Base-by-base conservation (phyloP, 1,140 invertebrate species). In the Microplitis mediator region DNA sequence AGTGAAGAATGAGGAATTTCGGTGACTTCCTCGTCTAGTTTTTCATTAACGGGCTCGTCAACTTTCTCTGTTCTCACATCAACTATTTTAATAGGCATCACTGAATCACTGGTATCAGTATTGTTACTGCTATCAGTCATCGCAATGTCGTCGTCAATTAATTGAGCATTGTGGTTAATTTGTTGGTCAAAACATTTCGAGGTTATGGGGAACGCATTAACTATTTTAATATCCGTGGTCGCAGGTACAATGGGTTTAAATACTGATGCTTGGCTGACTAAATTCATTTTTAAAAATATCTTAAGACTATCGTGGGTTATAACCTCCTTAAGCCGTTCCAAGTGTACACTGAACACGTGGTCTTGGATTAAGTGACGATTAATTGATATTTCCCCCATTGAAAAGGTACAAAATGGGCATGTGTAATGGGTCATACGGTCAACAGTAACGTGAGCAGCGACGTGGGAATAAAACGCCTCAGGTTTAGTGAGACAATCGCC, bases 391-490 rank as follows among this genome's bases (percentile, higher is more conserved):
- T 78, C 76, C 75, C 36, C 78, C 54, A 63, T 64, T 60, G 72
- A 73, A 4, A 61, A 63, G 4, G 45, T 14, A 39, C 85, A 86
- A 16, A 85, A 81, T 0, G 82, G 83, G 72, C 85, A 86, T 39
- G 81, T 84, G 50, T 80, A 80, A 72, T 81, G 85, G n/a, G 77
- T 70, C 0, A 79, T 13, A 45, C 70, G 78, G 4, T 74, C 72
- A 6, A 82, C 76, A n/a, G 78, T 83, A 6, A 74, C 16, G 52
- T 83, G 81, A n/a, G 74, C 68, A 5, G 77, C 72, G 62, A 84
- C 74, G 34, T 86, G 84, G 9, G 52, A 31, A 45, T 78, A 80
- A 31, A 77, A 84, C 69, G 79, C 73, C 5, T 81, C 77, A 1
- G 72, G 77, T 5, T 72, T 72, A 6, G 84, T 64, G 2, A 84